Evolutionary conservation across 2,888 invertebrate species (phyloP).

Genomic region (Patella ulyssiponensis): DNA sequence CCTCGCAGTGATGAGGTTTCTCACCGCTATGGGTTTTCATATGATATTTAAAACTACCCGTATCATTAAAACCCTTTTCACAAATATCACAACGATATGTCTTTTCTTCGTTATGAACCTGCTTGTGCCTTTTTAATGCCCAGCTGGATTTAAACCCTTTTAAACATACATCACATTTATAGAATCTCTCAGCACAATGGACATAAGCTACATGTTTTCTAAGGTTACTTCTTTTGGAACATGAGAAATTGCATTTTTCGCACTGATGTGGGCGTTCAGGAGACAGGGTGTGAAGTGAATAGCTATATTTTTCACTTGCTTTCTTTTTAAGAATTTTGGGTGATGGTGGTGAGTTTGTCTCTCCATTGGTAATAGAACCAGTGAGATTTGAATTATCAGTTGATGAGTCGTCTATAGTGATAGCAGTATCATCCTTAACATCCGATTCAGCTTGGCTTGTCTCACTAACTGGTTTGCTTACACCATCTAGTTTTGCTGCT

Average conservation of each 20-base stretch:
- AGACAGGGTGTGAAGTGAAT: neutral
- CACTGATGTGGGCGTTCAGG: neutral
- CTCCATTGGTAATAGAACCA: neutral
- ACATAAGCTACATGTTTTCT: neutral
- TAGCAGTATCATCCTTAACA: neutral
- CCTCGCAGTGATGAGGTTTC: slow-evolving; percentile 5
- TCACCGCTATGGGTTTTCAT: slow-evolving; percentile 9
- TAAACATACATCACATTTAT: slow-evolving; percentile 6
- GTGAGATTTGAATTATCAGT: too few relatives aligned
- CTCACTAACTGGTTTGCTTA: neutral
- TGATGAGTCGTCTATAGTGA: neutral
- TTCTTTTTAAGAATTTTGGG: slow-evolving; percentile 1
- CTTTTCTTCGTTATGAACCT: slow-evolving; percentile 16
- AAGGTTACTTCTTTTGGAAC: slow-evolving; percentile 4
- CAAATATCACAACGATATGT: neutral
- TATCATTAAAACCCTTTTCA: slow-evolving; percentile 5
- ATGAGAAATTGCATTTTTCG: neutral
- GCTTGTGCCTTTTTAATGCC: slow-evolving; percentile 14
- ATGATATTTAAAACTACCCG: slow-evolving; percentile 11
- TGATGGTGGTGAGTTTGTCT: neutral
- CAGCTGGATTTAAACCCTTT: slow-evolving; percentile 6
- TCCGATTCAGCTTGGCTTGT: neutral
- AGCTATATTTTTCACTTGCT: neutral
- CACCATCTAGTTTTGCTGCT: neutral
- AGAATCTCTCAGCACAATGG: slow-evolving; percentile 2